phyloP scores from a whole-genome alignment of 2,888 invertebrate genomes.

The Leucophora obtusa region DNA sequence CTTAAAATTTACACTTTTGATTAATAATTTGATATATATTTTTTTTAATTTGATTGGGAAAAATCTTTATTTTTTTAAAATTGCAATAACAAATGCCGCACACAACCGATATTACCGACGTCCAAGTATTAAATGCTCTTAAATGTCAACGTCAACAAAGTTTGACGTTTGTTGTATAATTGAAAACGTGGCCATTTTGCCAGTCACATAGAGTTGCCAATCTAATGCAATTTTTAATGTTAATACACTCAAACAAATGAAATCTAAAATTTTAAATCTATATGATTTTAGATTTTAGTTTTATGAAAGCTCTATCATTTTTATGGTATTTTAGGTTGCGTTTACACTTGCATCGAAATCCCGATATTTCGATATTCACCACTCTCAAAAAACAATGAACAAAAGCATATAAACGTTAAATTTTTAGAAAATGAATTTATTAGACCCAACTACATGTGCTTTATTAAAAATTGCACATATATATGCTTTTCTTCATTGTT shows the following conservation, averaged over 20 bases:
- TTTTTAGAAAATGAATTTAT: too few relatives aligned
- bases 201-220: conserved; percentile 33
- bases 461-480: too few relatives aligned
- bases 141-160: conserved; percentile 65
- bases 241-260: neutral
- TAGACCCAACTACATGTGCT: too few relatives aligned
- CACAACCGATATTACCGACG: conserved; percentile 64
- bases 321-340: too few relatives aligned
- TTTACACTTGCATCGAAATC: too few relatives aligned
- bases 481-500: too few relatives aligned
- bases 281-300: too few relatives aligned
- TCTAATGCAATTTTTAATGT: conserved; percentile 3
- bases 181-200: conserved; percentile 63
- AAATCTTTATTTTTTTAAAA: neutral
- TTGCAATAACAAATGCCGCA: conserved; percentile 63
- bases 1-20: neutral
- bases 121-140: conserved; percentile 63
- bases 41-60: neutral
- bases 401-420: too few relatives aligned
- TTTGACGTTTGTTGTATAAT: conserved; percentile 57
- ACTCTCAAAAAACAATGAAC: too few relatives aligned
- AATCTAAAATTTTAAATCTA: too few relatives aligned
- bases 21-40: neutral
- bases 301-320: too few relatives aligned
- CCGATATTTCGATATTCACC: too few relatives aligned